These are phyloP conservation scores for Colletes collaris DNA, from an alignment of 2,888 invertebrate species.

Conservation along the genomic window DNA sequence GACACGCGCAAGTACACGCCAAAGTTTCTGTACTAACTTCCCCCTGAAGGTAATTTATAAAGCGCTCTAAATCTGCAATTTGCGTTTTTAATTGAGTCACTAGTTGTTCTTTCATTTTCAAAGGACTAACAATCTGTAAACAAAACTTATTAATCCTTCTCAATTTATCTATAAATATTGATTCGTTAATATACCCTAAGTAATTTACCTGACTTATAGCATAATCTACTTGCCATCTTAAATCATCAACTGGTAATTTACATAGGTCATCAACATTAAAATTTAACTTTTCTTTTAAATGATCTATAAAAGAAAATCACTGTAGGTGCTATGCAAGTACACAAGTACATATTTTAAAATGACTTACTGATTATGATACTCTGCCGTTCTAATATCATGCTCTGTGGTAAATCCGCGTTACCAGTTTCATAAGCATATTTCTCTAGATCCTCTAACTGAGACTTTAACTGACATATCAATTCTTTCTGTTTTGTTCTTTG, in stretches of 20 bases:
- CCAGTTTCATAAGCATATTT: slow-evolving; percentile 96
- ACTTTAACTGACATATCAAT: slow-evolving; percentile 94
- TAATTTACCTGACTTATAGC: slow-evolving; percentile 90
- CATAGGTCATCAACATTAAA: slow-evolving; percentile 92
- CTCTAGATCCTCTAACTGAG: slow-evolving; percentile 96
- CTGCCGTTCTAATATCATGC: slow-evolving; percentile 93
- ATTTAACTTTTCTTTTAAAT: slow-evolving; percentile 92
- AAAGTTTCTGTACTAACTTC: slow-evolving; percentile 85
- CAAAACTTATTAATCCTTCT: slow-evolving; percentile 7
- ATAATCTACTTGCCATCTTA: slow-evolving; percentile 94
- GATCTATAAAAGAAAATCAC: slow-evolving; percentile 84
- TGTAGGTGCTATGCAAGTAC: neutral
- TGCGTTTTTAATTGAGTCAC: slow-evolving; percentile 98
- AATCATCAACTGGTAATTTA: slow-evolving; percentile 90
- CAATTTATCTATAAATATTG: neutral
- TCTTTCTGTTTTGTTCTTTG: slow-evolving; percentile 90
- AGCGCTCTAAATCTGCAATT: slow-evolving; percentile 98
- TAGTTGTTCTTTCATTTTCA: slow-evolving; percentile 98
- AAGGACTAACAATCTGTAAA: slow-evolving; percentile 92
- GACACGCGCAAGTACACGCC: slow-evolving; percentile 84
- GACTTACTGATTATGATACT: slow-evolving; percentile 90
- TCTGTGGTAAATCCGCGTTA: slow-evolving; percentile 90
- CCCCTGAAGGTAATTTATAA: slow-evolving; percentile 97
- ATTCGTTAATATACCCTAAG: neutral
- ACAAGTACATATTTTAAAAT: neutral